phyloP scores from a whole-genome alignment of 2,113 vertebrate genomes.

The Zosterops lateralis region DNA sequence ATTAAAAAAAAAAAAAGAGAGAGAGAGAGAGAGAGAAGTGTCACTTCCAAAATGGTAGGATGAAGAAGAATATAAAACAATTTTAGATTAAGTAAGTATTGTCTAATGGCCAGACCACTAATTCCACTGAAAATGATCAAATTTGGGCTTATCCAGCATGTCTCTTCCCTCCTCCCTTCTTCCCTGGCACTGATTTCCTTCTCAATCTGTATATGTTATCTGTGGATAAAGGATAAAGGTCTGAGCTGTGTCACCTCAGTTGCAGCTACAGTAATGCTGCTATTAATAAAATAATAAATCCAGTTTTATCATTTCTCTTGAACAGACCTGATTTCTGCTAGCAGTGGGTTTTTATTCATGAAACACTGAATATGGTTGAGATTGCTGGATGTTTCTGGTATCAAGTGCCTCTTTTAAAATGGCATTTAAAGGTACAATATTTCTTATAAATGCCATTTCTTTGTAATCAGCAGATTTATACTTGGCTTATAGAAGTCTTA shows the following conservation, averaged over 20 bases:
- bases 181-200: not conserved
- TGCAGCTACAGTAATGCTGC: not conserved
- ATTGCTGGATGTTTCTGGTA: not conserved
- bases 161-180: not conserved
- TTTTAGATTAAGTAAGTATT: not conserved
- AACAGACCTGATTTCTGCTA: constrained; percentile 23
- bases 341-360: constrained; percentile 14
- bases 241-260: not conserved
- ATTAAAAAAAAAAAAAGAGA: not conserved
- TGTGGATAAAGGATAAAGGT: not conserved
- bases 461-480: constrained; percentile 30
- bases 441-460: constrained; percentile 18
- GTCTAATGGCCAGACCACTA: not conserved
- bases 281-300: constrained; percentile 54
- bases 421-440: not conserved
- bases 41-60: not conserved
- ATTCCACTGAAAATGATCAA: not conserved
- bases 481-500: not conserved
- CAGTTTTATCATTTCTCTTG: not conserved
- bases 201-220: not conserved
- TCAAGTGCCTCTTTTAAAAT: constrained; percentile 13
- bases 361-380: not conserved
- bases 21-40: not conserved
- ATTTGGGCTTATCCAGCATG: not conserved
- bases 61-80: not conserved